A percentile compares a stretch with the other conserved stretches of the same genome.
These are phyloP conservation scores for Eurypyga helias DNA, from an alignment of 2,113 vertebrate species.

Conservation along the genomic window DNA sequence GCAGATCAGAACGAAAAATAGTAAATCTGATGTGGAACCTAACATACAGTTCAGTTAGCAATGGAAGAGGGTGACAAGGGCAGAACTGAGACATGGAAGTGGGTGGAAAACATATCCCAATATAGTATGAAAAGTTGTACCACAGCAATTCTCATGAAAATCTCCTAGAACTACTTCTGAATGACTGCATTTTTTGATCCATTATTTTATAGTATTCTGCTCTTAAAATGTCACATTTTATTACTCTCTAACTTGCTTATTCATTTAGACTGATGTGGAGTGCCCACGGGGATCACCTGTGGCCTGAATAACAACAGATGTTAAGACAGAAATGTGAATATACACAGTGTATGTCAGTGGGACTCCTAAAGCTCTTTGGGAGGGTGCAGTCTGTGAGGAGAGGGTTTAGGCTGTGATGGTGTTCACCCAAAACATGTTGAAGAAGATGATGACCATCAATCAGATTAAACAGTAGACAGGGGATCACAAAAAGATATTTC, in stretches of 20 bases:
- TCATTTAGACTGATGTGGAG: not conserved
- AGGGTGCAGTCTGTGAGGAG: not conserved
- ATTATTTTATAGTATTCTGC: not conserved
- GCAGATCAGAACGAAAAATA: not conserved
- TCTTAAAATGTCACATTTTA: slow-evolving; percentile 22
- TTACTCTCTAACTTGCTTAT: not conserved
- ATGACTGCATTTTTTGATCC: not conserved
- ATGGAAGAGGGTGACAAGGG: not conserved
- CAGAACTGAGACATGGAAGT: not conserved
- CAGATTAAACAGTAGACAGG: not conserved
- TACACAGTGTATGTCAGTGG: not conserved
- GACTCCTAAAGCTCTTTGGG: not conserved
- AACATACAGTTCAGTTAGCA: not conserved
- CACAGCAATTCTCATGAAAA: not conserved
- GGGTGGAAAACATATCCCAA: not conserved
- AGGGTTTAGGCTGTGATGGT: not conserved
- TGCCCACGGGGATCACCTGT: not conserved
- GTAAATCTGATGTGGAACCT: not conserved
- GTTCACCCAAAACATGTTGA: not conserved
- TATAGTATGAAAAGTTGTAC: not conserved
- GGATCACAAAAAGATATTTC: not conserved
- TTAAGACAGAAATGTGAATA: not conserved
- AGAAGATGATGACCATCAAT: not conserved
- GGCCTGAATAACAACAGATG: not conserved
- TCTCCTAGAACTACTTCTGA: not conserved